A percentile compares a stretch with the other conserved stretches of the same genome.
These are phyloP conservation scores for Laothoe populi DNA, from an alignment of 2,888 invertebrate species.

Conservation along the genomic window DNA sequence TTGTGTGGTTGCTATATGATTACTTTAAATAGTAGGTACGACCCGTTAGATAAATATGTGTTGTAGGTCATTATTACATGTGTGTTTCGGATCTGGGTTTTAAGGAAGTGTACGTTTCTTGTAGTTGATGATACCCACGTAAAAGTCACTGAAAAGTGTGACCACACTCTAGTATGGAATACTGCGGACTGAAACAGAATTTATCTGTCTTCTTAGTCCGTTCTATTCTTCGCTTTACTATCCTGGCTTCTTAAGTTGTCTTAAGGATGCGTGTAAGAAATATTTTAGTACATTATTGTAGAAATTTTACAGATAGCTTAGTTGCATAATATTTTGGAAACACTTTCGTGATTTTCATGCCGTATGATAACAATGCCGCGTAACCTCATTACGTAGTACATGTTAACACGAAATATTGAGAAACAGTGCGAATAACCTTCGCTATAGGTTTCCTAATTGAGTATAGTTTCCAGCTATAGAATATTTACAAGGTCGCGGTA, in stretches of 20 bases:
- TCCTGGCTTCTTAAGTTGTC: too few relatives aligned
- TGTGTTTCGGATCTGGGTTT: too few relatives aligned
- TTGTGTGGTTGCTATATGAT: not conserved
- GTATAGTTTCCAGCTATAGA: slow-evolving; percentile 30
- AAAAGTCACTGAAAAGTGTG: too few relatives aligned
- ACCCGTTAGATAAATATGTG: not conserved
- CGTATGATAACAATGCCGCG: slow-evolving; percentile 21
- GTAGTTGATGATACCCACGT: too few relatives aligned
- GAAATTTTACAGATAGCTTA: not conserved
- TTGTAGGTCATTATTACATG: not conserved
- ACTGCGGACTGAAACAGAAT: too few relatives aligned
- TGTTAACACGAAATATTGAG: slow-evolving; percentile 27
- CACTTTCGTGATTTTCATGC: slow-evolving; percentile 7
- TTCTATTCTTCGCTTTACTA: too few relatives aligned
- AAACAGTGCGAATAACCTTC: slow-evolving; percentile 24
- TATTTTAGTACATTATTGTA: too few relatives aligned
- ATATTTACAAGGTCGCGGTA: slow-evolving; percentile 9
- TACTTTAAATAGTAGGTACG: not conserved
- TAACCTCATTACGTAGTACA: slow-evolving; percentile 29
- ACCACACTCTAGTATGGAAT: too few relatives aligned
- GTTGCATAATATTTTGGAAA: slow-evolving; percentile 14
- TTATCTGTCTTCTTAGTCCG: too few relatives aligned
- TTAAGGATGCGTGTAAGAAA: too few relatives aligned
- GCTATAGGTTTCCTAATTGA: slow-evolving; percentile 25
- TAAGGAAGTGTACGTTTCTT: too few relatives aligned